phyloP scores from a whole-genome alignment of 2,888 invertebrate genomes.

The Watsonalla cultraria region DNA sequence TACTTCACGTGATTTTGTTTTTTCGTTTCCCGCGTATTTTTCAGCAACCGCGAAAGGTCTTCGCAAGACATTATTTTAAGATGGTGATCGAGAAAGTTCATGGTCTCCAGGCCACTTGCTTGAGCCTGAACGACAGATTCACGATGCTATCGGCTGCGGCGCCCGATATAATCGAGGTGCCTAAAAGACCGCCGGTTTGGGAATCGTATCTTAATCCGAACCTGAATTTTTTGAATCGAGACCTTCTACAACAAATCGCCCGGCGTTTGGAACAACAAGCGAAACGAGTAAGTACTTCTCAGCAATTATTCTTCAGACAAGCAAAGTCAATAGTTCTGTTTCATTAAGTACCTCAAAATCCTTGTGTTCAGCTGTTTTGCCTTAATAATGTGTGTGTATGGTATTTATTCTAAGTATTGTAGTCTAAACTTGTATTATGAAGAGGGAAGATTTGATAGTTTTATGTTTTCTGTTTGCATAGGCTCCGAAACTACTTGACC shows the following conservation, averaged over 20 bases:
- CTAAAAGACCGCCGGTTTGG: conserved; percentile 24
- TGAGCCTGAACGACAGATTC: conserved; percentile 56
- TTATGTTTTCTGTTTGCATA: too few species aligned
- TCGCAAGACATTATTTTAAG: conserved; percentile 10
- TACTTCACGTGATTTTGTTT: neutral
- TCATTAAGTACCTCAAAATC: too few species aligned
- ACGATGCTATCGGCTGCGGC: conserved; percentile 36
- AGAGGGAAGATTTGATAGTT: too few species aligned
- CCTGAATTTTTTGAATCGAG: conserved; percentile 28
- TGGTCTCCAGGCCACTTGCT: conserved; percentile 64
- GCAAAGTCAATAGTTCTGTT: too few species aligned
- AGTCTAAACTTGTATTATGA: too few species aligned
- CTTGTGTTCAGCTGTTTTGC: too few species aligned
- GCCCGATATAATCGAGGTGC: conserved; percentile 17
- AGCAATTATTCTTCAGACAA: too few species aligned
- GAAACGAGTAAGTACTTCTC: conserved; percentile 35
- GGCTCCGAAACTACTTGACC: too few species aligned
- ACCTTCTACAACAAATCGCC: conserved; percentile 45
- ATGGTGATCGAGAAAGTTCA: conserved; percentile 63
- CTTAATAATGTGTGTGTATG: too few species aligned
- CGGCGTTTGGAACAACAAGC: conserved; percentile 44
- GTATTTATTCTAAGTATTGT: too few species aligned
- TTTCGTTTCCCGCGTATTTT: neutral
- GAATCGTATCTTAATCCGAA: conserved; percentile 26
- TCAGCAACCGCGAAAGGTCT: conserved; percentile 3